Base-by-base conservation (phyloP, 2,113 vertebrate genomes). In the Bufo gargarizans region DNA sequence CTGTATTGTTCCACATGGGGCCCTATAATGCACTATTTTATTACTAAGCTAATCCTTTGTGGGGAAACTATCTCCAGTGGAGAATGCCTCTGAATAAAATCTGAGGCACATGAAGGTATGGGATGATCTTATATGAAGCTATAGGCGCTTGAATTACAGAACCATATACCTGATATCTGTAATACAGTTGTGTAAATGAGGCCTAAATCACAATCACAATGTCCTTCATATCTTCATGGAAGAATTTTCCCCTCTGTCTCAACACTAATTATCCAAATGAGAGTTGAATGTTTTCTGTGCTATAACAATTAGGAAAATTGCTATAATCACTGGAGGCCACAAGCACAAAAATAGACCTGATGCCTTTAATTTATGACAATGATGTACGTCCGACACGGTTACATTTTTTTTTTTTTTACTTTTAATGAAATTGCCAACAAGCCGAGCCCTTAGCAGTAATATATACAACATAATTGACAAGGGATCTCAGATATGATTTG, bases 221-320 rank as follows among this genome's bases (percentile, higher is more conserved):
- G 9, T 71, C 12, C 67, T 43, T 33, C 67, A 33, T 43, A 72
- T 43, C 43, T 72, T 72, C 33, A 72, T 8, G 14, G 43, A 80
- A 58, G 50, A 55, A 80, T 22, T 80, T 22, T 16, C 77, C 22
- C 33, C 43, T 80, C 77, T 43, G 53, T 33, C 53, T 58, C 55
- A 80, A 33, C 1, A 6, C 50, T 84, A 84, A 84, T 84, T 84
- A 84, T 71, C 82, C 82, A 56, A 71, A 69, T 84, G 82, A 84
- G 82, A 84, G 10, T 55, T 71, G 45, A 84, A 72, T 84, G 82
- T 84, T 72, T 71, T 84, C 67, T 56, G 49, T 55, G 82, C n/a
- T n/a, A 22, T 67, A 20, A 82, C 81, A 84, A 84, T 84, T 84
- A 84, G 82, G 61, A 84, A 71, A 4, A 84, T 53, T 65, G 82